Conservation (phyloP, 2,113 vertebrate genomes). For the Bothrops jararaca region DNA sequence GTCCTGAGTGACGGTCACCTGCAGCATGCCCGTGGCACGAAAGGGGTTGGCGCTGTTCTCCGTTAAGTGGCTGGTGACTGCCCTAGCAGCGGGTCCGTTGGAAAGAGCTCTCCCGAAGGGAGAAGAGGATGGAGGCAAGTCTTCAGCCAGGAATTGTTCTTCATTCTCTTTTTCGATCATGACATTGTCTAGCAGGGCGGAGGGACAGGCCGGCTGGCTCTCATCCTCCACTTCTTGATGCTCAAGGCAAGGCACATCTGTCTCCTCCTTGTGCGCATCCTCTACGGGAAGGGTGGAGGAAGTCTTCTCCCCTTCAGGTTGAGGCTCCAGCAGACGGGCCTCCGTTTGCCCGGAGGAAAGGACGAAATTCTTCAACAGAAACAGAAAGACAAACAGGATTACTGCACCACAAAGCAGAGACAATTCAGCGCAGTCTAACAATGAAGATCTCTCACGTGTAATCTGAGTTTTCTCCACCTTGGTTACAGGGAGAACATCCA, state of each 20-base stretch:
- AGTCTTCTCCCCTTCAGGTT: constrained; percentile 16
- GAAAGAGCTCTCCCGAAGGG: constrained; percentile 37
- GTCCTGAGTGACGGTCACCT: constrained; percentile 47
- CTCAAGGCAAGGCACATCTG: constrained; percentile 9
- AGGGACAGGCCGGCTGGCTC: constrained; percentile 22
- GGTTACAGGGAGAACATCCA: neutral
- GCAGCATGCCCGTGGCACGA: constrained; percentile 41
- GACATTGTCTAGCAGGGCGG: constrained; percentile 22
- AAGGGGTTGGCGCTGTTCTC: neutral
- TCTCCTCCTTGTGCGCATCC: constrained; percentile 43
- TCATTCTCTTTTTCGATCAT: constrained; percentile 34
- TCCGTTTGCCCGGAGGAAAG: constrained; percentile 57
- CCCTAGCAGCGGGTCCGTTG: constrained; percentile 39
- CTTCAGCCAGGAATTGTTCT: constrained; percentile 23
- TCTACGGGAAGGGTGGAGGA: constrained; percentile 29
- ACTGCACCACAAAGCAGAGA: neutral
- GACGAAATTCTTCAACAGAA: constrained; percentile 61
- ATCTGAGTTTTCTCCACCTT: neutral
- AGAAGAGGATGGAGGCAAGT: constrained; percentile 29
- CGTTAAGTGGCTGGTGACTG: neutral
- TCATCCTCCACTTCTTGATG: constrained; percentile 43
- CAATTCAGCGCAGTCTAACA: neutral
- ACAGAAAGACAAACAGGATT: constrained; percentile 47
- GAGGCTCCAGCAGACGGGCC: constrained; percentile 32
- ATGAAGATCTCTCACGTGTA: neutral